Conservation (phyloP, 2,797 vertebrate species). For the Helarctos malayanus region DNA sequence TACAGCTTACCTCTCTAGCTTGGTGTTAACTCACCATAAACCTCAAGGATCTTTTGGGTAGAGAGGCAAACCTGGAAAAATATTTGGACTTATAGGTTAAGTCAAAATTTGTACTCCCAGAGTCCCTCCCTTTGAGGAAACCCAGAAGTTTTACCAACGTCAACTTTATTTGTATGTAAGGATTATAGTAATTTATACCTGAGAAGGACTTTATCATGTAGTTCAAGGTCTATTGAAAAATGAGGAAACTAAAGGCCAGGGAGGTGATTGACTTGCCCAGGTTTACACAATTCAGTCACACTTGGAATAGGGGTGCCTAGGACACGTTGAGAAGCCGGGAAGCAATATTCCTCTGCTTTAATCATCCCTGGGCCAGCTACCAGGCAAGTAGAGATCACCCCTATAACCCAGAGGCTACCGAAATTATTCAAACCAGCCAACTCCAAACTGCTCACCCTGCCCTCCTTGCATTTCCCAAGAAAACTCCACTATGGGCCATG, state of each 20-base stretch:
- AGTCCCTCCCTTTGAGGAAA: constrained; percentile 54
- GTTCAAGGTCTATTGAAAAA: constrained; percentile 20
- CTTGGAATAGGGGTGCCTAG: not conserved
- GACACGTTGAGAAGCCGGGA: not conserved
- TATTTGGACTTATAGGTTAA: constrained; percentile 69
- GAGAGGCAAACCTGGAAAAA: constrained; percentile 69
- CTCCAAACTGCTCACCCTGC: not conserved
- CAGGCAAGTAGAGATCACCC: not conserved
- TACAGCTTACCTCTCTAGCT: constrained; percentile 76
- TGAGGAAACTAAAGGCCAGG: constrained; percentile 15
- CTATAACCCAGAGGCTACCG: not conserved
- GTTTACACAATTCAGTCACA: not conserved
- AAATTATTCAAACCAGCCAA: not conserved
- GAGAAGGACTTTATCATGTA: constrained; percentile 32
- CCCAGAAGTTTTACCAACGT: constrained; percentile 41
- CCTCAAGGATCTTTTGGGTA: constrained; percentile 70
- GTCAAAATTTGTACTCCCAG: constrained; percentile 37
- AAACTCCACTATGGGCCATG: not conserved
- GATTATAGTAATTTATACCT: constrained; percentile 40
- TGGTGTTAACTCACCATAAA: constrained; percentile 78
- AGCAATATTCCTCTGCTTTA: not conserved
- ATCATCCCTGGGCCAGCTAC: not conserved
- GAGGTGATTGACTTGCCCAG: not conserved
- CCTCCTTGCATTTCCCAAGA: not conserved
- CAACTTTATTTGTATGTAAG: not conserved